A percentile compares a stretch with the other conserved stretches of the same genome.
Conservation (phyloP, 2,113 vertebrate genomes). For the Okapia johnstoni region DNA sequence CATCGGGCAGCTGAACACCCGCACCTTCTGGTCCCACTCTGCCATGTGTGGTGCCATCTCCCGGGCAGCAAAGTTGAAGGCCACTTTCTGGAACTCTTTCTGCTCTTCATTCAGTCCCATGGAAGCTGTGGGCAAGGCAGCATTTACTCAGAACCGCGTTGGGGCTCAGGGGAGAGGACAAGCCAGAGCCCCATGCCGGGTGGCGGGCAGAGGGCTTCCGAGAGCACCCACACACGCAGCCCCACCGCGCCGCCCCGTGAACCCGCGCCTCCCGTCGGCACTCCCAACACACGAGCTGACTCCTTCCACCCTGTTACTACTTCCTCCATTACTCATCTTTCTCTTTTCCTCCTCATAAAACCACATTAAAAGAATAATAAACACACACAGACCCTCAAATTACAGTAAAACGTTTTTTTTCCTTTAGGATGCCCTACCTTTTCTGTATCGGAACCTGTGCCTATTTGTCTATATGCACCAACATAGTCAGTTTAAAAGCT, state of each 20-base stretch:
- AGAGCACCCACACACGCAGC: background rate
- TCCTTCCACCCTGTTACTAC: background rate
- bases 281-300: background rate
- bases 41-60: slow-evolving; percentile 98
- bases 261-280: background rate
- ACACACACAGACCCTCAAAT: background rate
- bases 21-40: slow-evolving; percentile 95
- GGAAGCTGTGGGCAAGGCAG: slow-evolving; percentile 80
- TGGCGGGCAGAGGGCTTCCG: rapidly evolving
- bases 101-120: slow-evolving; percentile 93
- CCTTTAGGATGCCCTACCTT: background rate
- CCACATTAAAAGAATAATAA: background rate
- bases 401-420: too few relatives aligned
- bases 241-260: rapidly evolving
- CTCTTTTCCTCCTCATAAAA: background rate
- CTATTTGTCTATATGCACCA: background rate
- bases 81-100: slow-evolving; percentile 96
- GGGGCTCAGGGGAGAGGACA: background rate
- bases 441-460: background rate
- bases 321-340: background rate
- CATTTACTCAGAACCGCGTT: background rate
- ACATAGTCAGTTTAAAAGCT: background rate
- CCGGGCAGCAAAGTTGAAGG: slow-evolving; percentile 93
- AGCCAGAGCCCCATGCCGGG: background rate
- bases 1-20: background rate